Evolutionary conservation across 2,797 vertebrate species (phyloP).

Genomic region (Emys orbicularis): DNA sequence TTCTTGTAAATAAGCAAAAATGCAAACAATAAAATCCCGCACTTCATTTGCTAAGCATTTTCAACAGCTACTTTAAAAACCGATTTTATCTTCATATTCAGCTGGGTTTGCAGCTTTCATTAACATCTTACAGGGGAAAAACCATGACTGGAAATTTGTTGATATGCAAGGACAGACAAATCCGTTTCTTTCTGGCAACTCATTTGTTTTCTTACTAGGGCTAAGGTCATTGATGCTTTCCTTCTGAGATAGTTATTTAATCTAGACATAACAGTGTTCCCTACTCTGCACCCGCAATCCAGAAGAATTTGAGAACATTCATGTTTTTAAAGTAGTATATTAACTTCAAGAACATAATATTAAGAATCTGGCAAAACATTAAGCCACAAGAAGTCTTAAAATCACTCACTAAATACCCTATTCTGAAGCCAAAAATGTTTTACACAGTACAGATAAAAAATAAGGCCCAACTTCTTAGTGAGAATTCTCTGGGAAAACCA

Average conservation of each 20-base stretch:
- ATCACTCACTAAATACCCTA: not conserved
- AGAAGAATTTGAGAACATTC: not conserved
- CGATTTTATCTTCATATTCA: constrained; percentile 8
- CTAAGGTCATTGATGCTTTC: not conserved
- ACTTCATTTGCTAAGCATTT: constrained; percentile 2
- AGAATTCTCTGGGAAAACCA: not conserved
- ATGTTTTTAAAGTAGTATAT: not conserved
- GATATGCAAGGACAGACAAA: constrained; percentile 1
- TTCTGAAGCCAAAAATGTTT: not conserved
- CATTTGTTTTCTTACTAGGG: constrained; percentile 27
- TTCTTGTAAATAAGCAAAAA: constrained; percentile 21
- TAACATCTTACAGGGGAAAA: constrained; percentile 46
- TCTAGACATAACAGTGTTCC: not conserved
- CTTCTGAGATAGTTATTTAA: not conserved
- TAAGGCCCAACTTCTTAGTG: not conserved
- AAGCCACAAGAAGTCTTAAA: not conserved
- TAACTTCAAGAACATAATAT: not conserved
- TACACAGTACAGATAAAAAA: not conserved
- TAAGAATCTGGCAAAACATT: not conserved
- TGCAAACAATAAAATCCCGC: not conserved
- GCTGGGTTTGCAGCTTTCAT: constrained; percentile 13
- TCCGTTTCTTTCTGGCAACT: constrained; percentile 51
- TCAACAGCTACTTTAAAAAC: not conserved
- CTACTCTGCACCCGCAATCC: not conserved
- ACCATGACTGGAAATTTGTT: constrained; percentile 16